phyloP scores from a whole-genome alignment of 2,888 invertebrate genomes.

The Agrilus biguttatus region DNA sequence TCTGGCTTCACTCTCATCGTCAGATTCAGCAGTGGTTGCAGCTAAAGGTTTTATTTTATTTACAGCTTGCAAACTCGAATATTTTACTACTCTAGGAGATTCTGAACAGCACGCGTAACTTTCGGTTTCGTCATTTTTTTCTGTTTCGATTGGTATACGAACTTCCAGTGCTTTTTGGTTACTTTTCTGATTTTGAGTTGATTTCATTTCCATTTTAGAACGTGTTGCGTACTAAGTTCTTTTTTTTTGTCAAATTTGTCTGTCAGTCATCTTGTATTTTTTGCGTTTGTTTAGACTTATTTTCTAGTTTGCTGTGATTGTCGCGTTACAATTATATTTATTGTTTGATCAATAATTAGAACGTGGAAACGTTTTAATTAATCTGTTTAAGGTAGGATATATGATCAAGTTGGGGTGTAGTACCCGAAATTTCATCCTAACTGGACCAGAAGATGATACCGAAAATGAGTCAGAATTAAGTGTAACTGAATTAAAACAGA shows the following conservation, averaged over 20 bases:
- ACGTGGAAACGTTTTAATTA: background rate
- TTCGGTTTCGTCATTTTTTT: background rate
- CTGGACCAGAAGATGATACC: slow-evolving; percentile 74
- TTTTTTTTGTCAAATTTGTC: too few relatives aligned
- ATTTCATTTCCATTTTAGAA: slow-evolving; percentile 1
- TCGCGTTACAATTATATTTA: background rate
- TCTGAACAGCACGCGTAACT: slow-evolving; percentile 1
- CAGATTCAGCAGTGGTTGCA: background rate
- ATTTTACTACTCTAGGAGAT: background rate
- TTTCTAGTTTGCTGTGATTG: background rate
- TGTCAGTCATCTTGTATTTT: slow-evolving; percentile 1
- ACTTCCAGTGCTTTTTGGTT: background rate
- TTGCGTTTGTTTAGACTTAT: background rate
- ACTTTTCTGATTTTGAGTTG: background rate
- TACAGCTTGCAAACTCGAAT: background rate
- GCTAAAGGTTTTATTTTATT: too few relatives aligned
- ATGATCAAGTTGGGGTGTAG: slow-evolving; percentile 87
- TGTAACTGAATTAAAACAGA: slow-evolving; percentile 58
- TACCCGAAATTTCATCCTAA: slow-evolving; percentile 63
- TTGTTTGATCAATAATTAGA: slow-evolving; percentile 2
- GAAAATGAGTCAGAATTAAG: slow-evolving; percentile 75
- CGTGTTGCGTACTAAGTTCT: background rate
- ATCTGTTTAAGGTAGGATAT: slow-evolving; percentile 56
- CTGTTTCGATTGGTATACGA: too few relatives aligned
- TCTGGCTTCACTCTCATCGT: slow-evolving; percentile 9